Evolutionary conservation across 2,113 vertebrate genomes (phyloP).

Genomic region (Dryoscopus gambensis): DNA sequence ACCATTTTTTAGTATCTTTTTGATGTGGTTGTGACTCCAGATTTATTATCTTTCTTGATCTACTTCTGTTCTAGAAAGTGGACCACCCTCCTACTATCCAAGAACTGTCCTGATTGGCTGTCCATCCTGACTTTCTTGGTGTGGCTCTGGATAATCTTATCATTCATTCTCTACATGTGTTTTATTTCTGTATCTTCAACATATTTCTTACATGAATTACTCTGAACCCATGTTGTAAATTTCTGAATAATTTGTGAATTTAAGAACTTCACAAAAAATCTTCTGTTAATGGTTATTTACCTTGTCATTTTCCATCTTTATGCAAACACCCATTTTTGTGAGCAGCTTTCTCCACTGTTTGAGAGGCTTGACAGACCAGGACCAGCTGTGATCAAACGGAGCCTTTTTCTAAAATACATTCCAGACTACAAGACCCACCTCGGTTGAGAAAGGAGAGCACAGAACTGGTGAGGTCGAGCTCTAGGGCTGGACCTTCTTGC

Average conservation of each 20-base stretch:
- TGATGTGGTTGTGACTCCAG: neutral
- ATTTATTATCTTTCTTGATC: neutral
- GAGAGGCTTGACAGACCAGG: neutral
- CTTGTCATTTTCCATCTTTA: neutral
- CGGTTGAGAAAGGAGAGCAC: rapidly evolving
- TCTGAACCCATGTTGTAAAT: neutral
- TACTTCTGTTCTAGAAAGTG: neutral
- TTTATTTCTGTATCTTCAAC: neutral
- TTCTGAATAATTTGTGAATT: neutral
- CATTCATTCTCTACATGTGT: neutral
- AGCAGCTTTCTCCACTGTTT: neutral
- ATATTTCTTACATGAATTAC: neutral
- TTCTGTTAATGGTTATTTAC: neutral
- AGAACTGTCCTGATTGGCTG: neutral
- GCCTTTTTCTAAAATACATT: neutral
- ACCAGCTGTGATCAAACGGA: neutral
- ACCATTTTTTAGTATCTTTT: neutral
- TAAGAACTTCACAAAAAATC: neutral
- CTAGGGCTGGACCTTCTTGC: neutral
- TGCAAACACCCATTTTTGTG: rapidly evolving
- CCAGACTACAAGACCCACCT: neutral
- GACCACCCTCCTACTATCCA: neutral
- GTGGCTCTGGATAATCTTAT: neutral
- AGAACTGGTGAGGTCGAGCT: neutral
- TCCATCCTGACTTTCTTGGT: neutral